Conservation (phyloP, 2,113 vertebrate genomes). For the Leucoraja erinaceus region DNA sequence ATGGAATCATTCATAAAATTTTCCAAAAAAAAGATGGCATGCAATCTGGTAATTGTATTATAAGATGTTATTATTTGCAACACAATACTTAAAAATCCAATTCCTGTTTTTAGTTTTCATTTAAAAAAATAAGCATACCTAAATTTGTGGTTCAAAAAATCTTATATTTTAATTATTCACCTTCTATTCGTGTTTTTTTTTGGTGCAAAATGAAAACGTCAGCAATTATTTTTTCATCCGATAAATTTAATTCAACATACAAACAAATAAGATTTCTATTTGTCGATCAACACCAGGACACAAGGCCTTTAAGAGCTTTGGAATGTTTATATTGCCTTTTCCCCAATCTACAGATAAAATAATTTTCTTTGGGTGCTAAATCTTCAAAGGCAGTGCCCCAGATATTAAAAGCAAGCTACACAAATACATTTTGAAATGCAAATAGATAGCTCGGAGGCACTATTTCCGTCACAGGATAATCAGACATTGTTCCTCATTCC, state of each 20-base stretch:
- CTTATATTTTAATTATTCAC: background rate
- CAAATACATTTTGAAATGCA: background rate
- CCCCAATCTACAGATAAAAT: background rate
- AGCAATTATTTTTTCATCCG: background rate
- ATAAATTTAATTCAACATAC: background rate
- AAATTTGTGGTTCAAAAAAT: background rate
- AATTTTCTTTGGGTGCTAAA: background rate
- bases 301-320: background rate
- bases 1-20: background rate
- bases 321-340: background rate
- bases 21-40: background rate
- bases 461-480: background rate
- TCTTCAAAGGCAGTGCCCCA: background rate
- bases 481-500: background rate
- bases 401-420: background rate
- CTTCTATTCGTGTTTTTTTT: background rate
- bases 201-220: background rate
- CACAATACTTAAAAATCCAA: background rate
- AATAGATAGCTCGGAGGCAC: background rate
- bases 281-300: background rate
- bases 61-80: background rate
- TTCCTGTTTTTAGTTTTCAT: too few species aligned
- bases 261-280: background rate
- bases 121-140: background rate
- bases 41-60: background rate